A percentile compares a stretch with the other conserved stretches of the same genome.
phyloP scores from a whole-genome alignment of 1,140 invertebrate genomes.

The Drosophila obscura region DNA sequence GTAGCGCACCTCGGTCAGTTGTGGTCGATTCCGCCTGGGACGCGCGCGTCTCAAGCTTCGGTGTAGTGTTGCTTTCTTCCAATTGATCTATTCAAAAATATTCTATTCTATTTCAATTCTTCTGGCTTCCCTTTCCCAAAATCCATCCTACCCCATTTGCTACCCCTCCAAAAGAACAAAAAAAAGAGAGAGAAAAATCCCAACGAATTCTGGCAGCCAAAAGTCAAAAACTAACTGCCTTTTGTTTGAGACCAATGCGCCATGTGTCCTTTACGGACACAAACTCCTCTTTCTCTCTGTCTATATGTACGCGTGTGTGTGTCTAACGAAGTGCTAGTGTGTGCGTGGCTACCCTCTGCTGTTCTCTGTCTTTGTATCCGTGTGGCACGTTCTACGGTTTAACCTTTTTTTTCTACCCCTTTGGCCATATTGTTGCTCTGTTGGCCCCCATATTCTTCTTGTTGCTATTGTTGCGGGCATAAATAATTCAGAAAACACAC shows the following conservation, averaged over 20 bases:
- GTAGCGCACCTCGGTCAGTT: too few relatives aligned
- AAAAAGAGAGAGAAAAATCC: slow-evolving; percentile 4
- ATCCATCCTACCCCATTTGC: not conserved
- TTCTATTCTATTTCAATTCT: too few relatives aligned
- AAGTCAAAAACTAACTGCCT: slow-evolving; percentile 77
- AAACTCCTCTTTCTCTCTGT: slow-evolving; percentile 31
- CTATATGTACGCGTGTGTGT: slow-evolving; percentile 8
- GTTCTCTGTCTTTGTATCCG: slow-evolving; percentile 45
- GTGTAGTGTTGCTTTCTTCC: too few relatives aligned
- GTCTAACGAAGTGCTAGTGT: slow-evolving; percentile 38
- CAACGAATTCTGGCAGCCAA: slow-evolving; percentile 40
- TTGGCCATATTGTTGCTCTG: slow-evolving; percentile 60
- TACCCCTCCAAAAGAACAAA: slow-evolving; percentile 2
- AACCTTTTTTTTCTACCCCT: slow-evolving; percentile 58
- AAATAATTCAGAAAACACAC: slow-evolving; percentile 66
- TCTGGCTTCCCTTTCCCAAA: not conserved
- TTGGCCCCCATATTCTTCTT: slow-evolving; percentile 41
- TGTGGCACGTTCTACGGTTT: slow-evolving; percentile 53
- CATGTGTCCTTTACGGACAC: slow-evolving; percentile 69
- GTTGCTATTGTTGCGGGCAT: slow-evolving; percentile 43
- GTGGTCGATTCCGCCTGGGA: too few relatives aligned
- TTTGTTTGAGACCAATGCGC: slow-evolving; percentile 72
- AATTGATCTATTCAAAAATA: too few relatives aligned
- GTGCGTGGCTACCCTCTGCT: slow-evolving; percentile 25
- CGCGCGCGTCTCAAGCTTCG: too few relatives aligned